Base-by-base conservation (phyloP, 2,888 invertebrate species). In the Myathropa florea region DNA sequence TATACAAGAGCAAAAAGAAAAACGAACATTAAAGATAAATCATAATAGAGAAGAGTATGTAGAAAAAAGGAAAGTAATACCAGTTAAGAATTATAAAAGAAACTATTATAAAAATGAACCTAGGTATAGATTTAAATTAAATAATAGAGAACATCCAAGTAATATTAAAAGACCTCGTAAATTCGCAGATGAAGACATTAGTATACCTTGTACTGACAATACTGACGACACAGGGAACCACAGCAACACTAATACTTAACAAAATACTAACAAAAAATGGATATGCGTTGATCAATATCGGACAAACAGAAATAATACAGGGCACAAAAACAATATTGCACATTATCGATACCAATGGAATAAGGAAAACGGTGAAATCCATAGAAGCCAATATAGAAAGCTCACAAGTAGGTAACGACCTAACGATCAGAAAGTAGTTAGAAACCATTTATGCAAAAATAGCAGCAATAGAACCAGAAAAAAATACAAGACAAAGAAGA, bases 91-190 rank as follows among this genome's bases (percentile, higher is more conserved):
- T n/a, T 39, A 39, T 12, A 39, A 39, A 39, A 39, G 39, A n/a
- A 39, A n/a, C 12, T 39, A 39, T n/a, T 39, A 39, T 39, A 39
- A 4, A n/a, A n/a, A 55, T 2, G 46, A 3, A 46, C 46, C 46
- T 7, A 1, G 46, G 2, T 46, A 71, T 46, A 60, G 39, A 21
- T 1, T 60, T n/a, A 60, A 71, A 26, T 0, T 0, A 71, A 9
- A 24, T 7, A 12, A 24, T 21, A 60, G 46, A 18, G 71, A 72
- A 46, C 61, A 72, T 4, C 46, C 72, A 0, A 72, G 3, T 1
- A 72, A 72, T 9, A 61, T 64, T 26, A 73, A 73, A 36, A 7
- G 63, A 33, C 63, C 63, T 12, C 55, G 63, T n/a, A 12, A 9
- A 26, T 36, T 73, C 55, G n/a, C 73, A 73, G 63, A 6, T 12